Evolutionary conservation across 2,888 invertebrate genomes (phyloP).

Genomic region (Pseudococcus jackbeardsleyi): DNA sequence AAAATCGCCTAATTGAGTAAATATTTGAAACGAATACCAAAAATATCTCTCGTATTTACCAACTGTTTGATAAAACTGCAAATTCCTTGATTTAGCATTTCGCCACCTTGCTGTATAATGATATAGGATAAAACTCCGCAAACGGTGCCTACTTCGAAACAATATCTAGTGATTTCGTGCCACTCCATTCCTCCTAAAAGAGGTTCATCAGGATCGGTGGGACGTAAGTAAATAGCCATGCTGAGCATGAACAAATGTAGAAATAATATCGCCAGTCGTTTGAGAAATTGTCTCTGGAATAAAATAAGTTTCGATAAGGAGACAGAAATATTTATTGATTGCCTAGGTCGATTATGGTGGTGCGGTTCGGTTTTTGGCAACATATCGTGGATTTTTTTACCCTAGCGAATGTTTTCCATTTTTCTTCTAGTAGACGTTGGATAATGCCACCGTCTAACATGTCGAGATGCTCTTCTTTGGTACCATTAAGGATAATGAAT

Average conservation of each 20-base stretch:
- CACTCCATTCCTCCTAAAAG: constrained; percentile 73
- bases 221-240: constrained; percentile 92
- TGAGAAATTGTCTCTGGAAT: constrained; percentile 88
- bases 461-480: constrained; percentile 97
- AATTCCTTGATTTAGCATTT: constrained; percentile 94
- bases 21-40: constrained; percentile 21
- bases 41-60: constrained; percentile 73
- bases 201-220: constrained; percentile 75
- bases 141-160: constrained; percentile 88
- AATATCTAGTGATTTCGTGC: constrained; percentile 75
- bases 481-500: constrained; percentile 97
- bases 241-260: constrained; percentile 91
- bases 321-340: not conserved
- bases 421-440: constrained; percentile 95
- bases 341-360: not conserved
- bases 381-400: constrained; percentile 72
- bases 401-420: constrained; percentile 99
- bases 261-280: constrained; percentile 88
- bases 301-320: not conserved
- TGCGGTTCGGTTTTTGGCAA: not conserved
- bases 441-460: constrained; percentile 99
- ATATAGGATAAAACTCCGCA: constrained; percentile 89
- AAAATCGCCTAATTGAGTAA: constrained; percentile 48
- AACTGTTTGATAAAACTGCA: constrained; percentile 91
- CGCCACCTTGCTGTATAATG: constrained; percentile 92